Percentiles rank a stretch among this genome's conserved stretches.
These are phyloP conservation scores for Atlantisia rogersi DNA, from an alignment of 2,113 vertebrate species.

Conservation along the genomic window DNA sequence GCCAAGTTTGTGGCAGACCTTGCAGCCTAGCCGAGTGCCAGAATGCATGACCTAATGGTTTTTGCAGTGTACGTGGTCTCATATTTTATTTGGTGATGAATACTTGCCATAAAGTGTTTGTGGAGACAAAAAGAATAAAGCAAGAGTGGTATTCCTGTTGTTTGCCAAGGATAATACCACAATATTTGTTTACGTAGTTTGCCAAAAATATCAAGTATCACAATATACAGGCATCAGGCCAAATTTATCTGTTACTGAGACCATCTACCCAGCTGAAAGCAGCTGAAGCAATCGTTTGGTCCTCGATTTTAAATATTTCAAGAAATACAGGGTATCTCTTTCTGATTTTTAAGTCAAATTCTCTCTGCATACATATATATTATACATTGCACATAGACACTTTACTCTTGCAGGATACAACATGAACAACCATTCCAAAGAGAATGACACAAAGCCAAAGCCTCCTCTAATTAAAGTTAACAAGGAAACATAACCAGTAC, in stretches of 20 bases:
- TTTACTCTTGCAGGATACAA: not conserved
- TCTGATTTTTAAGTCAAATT: not conserved
- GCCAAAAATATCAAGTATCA: constrained; percentile 14
- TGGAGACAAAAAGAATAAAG: not conserved
- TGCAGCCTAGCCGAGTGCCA: not conserved
- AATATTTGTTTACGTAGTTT: constrained; percentile 6
- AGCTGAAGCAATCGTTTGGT: not conserved
- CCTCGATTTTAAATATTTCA: not conserved
- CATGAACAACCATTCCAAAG: not conserved
- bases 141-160: not conserved
- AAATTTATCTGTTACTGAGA: not conserved
- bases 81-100: constrained; percentile 17
- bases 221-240: not conserved
- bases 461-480: not conserved
- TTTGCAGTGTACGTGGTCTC: not conserved
- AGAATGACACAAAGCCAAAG: not conserved
- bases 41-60: not conserved
- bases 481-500: not conserved
- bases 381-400: not conserved
- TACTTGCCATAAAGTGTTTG: not conserved
- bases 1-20: constrained; percentile 8
- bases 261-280: not conserved
- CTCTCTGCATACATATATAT: not conserved
- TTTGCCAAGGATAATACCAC: constrained; percentile 32
- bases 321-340: not conserved